These are phyloP conservation scores for Drosophila triauraria DNA, from an alignment of 1,140 invertebrate genomes.

Conservation along the genomic window DNA sequence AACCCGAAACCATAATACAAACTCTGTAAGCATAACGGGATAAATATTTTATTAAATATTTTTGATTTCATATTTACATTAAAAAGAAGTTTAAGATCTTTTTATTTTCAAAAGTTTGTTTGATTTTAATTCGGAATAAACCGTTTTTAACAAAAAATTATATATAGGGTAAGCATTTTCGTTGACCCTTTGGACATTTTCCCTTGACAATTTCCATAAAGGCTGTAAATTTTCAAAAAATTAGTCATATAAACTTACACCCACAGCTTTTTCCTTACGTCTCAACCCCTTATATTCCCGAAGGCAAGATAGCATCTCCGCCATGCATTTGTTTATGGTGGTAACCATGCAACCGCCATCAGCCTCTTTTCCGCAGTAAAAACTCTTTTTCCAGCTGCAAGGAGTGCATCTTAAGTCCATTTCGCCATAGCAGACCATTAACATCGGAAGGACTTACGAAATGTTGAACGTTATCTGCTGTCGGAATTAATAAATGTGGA, in stretches of 20 bases:
- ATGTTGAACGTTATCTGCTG: not conserved
- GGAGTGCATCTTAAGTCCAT: not conserved
- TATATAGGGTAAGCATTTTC: too few relatives aligned
- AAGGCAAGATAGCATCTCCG: not conserved
- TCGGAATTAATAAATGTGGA: too few relatives aligned
- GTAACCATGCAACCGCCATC: not conserved
- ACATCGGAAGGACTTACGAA: not conserved
- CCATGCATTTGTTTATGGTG: constrained; percentile 3
- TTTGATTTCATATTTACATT: too few relatives aligned
- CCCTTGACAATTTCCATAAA: constrained; percentile 3
- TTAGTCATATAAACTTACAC: too few relatives aligned
- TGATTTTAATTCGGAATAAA: too few relatives aligned
- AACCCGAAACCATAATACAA: too few relatives aligned
- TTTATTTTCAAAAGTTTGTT: too few relatives aligned
- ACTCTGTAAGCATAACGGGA: too few relatives aligned
- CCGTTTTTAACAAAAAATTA: too few relatives aligned
- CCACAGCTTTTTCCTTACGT: not conserved
- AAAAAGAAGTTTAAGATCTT: too few relatives aligned
- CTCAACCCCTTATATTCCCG: not conserved
- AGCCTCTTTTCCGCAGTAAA: constrained; percentile 4
- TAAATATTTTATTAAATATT: too few relatives aligned
- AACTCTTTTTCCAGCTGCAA: not conserved
- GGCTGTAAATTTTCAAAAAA: not conserved
- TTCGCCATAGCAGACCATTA: not conserved
- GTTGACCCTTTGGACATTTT: not conserved